phyloP scores from a whole-genome alignment of 2,113 vertebrate genomes.

The Megalops atlanticus region DNA sequence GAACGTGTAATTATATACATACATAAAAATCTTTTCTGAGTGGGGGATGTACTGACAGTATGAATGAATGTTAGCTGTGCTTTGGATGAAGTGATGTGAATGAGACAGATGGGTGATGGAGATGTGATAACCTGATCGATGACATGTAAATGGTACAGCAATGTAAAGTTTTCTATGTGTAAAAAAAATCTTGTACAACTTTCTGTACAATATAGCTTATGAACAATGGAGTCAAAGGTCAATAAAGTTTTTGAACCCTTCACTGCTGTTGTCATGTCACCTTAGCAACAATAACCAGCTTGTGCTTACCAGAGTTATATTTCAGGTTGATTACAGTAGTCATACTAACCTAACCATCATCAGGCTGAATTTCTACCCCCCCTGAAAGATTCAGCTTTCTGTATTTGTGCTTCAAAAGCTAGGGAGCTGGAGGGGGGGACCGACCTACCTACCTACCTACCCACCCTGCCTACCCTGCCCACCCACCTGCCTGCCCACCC shows the following conservation, averaged over 20 bases:
- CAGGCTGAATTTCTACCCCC: no score
- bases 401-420: no score
- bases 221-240: constrained; percentile 98
- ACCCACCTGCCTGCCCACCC: no score
- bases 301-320: no score
- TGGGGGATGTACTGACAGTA: constrained; percentile 83
- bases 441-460: no score
- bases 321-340: no score
- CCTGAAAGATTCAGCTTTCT: no score
- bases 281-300: no score
- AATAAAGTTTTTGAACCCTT: constrained; percentile 99
- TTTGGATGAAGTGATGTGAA: constrained; percentile 71
- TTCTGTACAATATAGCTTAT: constrained; percentile 95
- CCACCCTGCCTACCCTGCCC: no score
- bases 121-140: constrained; percentile 87
- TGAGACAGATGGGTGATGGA: constrained; percentile 89
- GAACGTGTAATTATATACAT: constrained; percentile 86
- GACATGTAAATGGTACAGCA: constrained; percentile 99
- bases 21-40: constrained; percentile 79
- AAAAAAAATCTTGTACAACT: constrained; percentile 97
- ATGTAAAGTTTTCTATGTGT: constrained; percentile 99
- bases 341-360: no score
- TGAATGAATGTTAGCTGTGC: constrained; percentile 88
- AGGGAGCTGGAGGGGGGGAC: no score
- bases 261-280: constrained; percentile 59